phyloP scores from a whole-genome alignment of 2,113 vertebrate genomes.

The Canis aureus region DNA sequence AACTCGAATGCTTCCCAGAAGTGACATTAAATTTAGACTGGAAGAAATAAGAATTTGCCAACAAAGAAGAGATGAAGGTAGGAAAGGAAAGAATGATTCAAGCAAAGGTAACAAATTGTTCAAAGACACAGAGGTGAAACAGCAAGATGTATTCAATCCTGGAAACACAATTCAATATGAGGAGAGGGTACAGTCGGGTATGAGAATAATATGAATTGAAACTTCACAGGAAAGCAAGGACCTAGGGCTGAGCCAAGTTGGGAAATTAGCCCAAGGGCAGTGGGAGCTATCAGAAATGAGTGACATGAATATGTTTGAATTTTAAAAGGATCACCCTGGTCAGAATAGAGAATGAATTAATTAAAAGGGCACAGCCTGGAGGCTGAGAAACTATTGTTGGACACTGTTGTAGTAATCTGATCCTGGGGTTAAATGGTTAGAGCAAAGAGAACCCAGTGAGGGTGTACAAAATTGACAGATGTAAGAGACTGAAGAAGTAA shows the following conservation, averaged over 20 bases:
- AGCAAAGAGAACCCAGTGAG: background rate
- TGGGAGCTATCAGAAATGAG: background rate
- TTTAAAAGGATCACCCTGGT: background rate
- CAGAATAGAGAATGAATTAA: conserved; percentile 6
- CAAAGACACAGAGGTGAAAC: background rate
- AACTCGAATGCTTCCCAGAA: background rate
- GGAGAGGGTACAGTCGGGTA: background rate
- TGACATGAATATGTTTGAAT: conserved; percentile 2
- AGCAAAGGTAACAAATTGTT: background rate
- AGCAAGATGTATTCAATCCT: background rate
- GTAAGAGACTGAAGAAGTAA: background rate
- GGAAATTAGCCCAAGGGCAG: background rate
- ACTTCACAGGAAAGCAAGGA: background rate
- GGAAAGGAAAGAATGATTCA: background rate
- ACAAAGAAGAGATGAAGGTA: background rate
- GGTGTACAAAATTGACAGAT: background rate
- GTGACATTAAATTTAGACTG: background rate
- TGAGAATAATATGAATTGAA: background rate
- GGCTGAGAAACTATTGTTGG: background rate
- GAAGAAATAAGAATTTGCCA: background rate
- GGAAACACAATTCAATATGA: background rate
- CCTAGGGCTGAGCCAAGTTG: background rate
- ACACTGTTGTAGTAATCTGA: background rate
- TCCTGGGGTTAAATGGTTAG: background rate
- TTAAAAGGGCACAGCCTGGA: background rate